phyloP scores from a whole-genome alignment of 2,888 invertebrate species.

The Busseola fusca region DNA sequence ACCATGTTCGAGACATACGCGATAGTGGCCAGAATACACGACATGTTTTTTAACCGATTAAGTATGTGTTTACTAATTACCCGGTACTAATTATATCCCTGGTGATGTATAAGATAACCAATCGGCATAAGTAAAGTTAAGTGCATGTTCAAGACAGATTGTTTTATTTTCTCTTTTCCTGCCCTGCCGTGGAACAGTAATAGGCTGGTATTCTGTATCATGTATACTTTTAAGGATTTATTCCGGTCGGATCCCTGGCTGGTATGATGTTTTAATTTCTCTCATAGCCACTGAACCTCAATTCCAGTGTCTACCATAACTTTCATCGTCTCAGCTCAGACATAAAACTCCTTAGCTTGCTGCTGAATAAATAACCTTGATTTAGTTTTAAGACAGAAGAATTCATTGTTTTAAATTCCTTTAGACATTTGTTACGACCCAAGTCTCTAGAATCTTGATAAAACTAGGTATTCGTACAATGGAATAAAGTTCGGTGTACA shows the following conservation, averaged over 20 bases:
- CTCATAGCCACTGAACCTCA: too few relatives aligned
- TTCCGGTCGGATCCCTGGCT: too few relatives aligned
- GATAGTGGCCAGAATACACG: background rate
- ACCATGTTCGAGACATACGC: background rate
- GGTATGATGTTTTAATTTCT: too few relatives aligned
- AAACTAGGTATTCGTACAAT: background rate
- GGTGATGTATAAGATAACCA: too few relatives aligned
- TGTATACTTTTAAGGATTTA: too few relatives aligned
- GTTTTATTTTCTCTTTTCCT: background rate
- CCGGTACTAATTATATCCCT: too few relatives aligned
- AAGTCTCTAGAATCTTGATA: conserved; percentile 3
- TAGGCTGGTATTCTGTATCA: too few relatives aligned
- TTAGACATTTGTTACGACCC: background rate
- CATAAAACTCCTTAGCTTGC: background rate
- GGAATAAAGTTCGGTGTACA: background rate
- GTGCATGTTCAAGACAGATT: background rate
- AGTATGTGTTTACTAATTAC: too few relatives aligned
- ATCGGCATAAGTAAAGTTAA: too few relatives aligned
- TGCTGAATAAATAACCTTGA: background rate
- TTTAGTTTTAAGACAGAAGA: background rate
- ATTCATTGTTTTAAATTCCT: conserved; percentile 25
- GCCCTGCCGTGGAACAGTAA: too few relatives aligned
- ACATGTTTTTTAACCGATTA: too few relatives aligned
- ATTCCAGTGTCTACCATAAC: background rate
- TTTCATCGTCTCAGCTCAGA: background rate